Conservation (phyloP, 2,888 invertebrate genomes). For the Thysanoteuthis rhombus region DNA sequence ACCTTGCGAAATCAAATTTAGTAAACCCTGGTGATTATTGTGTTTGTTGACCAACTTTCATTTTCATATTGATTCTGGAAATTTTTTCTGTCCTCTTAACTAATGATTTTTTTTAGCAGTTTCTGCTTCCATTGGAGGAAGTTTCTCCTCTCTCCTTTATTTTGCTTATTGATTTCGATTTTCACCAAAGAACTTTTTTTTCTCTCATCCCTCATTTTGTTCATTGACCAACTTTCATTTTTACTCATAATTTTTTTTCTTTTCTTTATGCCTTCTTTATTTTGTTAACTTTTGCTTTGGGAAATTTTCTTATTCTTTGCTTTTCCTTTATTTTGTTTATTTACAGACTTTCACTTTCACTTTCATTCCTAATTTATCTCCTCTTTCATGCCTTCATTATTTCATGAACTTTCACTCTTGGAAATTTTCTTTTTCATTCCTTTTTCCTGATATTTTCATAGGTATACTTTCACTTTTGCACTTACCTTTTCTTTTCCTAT, state of each 20-base stretch:
- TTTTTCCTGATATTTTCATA: background rate
- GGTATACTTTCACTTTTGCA: background rate
- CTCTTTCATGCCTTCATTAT: background rate
- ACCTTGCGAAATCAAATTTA: conserved; percentile 12
- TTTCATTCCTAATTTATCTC: background rate
- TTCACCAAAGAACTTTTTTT: background rate
- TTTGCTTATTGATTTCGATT: background rate
- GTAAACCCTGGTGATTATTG: background rate
- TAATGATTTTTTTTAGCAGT: background rate
- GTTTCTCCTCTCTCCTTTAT: background rate
- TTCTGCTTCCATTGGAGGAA: background rate
- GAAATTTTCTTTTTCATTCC: background rate
- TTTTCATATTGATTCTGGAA: background rate
- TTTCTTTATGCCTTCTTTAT: too few relatives aligned
- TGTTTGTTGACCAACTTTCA: background rate
- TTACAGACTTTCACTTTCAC: background rate
- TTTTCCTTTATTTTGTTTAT: background rate
- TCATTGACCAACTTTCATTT: background rate
- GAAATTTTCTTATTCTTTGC: background rate
- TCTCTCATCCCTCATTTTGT: background rate
- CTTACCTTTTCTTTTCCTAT: background rate
- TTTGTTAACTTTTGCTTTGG: too few relatives aligned
- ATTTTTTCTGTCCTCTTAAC: background rate
- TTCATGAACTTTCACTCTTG: too few relatives aligned
- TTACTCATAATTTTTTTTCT: background rate